Evolutionary conservation across 2,797 vertebrate species (phyloP).

Genomic region (Falco naumanni): DNA sequence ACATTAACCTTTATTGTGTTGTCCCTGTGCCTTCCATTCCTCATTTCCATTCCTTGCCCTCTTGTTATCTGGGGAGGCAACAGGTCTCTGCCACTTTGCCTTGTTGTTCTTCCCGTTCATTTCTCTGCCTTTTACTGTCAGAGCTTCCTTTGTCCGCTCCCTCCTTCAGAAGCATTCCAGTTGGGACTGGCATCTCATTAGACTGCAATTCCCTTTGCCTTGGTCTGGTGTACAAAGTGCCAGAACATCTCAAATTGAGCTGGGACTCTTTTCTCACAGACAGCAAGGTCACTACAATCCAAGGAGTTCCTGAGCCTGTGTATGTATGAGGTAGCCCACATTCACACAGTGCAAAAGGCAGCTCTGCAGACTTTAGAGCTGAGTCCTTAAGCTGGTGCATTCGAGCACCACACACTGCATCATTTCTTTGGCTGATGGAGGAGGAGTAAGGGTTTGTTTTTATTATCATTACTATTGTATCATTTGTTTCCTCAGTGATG

Average conservation of each 20-base stretch:
- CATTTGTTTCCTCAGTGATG: not conserved
- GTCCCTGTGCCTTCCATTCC: not conserved
- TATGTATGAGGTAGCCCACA: rapidly evolving
- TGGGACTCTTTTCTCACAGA: constrained; percentile 9
- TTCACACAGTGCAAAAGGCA: not conserved
- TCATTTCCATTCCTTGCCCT: constrained; percentile 42
- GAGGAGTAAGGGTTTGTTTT: not conserved
- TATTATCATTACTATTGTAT: not conserved
- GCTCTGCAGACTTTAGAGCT: not conserved
- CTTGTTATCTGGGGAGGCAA: constrained; percentile 9
- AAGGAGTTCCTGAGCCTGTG: not conserved
- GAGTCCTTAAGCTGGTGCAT: not conserved
- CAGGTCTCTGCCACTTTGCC: not conserved
- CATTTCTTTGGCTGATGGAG: not conserved
- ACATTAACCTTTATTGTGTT: constrained; percentile 20
- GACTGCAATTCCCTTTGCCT: constrained; percentile 14
- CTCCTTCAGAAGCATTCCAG: constrained; percentile 26
- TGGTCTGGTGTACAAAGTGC: not conserved
- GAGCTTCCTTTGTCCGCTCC: constrained; percentile 1
- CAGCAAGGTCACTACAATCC: constrained; percentile 14
- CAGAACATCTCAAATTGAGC: constrained; percentile 36
- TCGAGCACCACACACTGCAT: not conserved
- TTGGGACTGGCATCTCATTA: not conserved
- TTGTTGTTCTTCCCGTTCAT: constrained; percentile 7
- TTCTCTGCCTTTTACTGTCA: constrained; percentile 55